Evolutionary conservation across 2,888 invertebrate genomes (phyloP).

Genomic region (Leucophora obtusa): DNA sequence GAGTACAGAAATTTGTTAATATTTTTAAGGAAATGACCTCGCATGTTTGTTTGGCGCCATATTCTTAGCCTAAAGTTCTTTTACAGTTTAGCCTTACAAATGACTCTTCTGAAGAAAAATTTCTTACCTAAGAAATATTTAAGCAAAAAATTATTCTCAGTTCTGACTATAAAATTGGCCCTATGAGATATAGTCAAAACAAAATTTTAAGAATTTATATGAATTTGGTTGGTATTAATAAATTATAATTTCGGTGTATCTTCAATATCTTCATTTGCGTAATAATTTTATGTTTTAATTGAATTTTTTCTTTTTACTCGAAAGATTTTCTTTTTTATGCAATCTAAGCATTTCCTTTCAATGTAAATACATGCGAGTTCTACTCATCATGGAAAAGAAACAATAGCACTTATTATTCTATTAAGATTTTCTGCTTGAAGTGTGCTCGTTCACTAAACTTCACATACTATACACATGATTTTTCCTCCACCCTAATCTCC

Average conservation of each 20-base stretch:
- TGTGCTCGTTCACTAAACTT: slow-evolving; percentile 65
- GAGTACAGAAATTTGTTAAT: too few relatives aligned
- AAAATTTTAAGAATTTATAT: too few relatives aligned
- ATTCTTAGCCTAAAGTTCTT: too few relatives aligned
- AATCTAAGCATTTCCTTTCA: neutral
- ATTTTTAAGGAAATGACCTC: too few relatives aligned
- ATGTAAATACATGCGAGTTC: slow-evolving; percentile 8
- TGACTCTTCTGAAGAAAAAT: too few relatives aligned
- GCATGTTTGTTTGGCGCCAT: too few relatives aligned
- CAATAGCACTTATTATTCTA: slow-evolving; percentile 77
- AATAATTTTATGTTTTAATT: neutral
- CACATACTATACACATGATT: slow-evolving; percentile 68
- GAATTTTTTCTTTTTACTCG: neutral
- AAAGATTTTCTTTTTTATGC: neutral
- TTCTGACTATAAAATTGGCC: too few relatives aligned
- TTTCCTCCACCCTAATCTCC: slow-evolving; percentile 2
- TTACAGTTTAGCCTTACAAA: too few relatives aligned
- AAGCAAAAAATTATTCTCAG: too few relatives aligned
- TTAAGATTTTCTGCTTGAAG: slow-evolving; percentile 76
- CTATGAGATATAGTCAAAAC: too few relatives aligned
- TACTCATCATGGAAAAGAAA: slow-evolving; percentile 65
- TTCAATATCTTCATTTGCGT: neutral
- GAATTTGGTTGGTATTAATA: too few relatives aligned
- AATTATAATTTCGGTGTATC: neutral
- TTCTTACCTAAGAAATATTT: too few relatives aligned